Evolutionary conservation across 1,140 invertebrate genomes (phyloP).

Genomic region (Bicyclus anynana): DNA sequence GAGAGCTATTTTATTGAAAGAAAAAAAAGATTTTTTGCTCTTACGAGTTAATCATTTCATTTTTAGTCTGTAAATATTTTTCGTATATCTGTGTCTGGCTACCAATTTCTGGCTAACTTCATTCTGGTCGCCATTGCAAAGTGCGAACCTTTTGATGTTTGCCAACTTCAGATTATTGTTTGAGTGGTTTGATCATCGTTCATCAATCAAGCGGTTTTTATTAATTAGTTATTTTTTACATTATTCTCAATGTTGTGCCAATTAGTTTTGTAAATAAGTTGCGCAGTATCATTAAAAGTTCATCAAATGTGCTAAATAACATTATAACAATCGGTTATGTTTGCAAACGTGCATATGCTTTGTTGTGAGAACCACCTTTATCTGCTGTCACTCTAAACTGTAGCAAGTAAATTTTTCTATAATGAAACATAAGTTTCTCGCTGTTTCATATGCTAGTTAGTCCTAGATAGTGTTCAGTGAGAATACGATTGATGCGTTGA

Average conservation of each 20-base stretch:
- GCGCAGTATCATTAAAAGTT: slow-evolving; percentile 39
- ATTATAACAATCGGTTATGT: slow-evolving; percentile 49
- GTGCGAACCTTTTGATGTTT: slow-evolving; percentile 32
- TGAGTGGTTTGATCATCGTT: slow-evolving; percentile 73
- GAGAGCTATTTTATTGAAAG: too few species aligned
- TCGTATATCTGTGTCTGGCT: too few species aligned
- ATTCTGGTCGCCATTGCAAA: slow-evolving; percentile 53
- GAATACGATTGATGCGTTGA: slow-evolving; percentile 42
- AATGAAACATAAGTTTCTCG: slow-evolving; percentile 65
- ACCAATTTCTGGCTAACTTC: slow-evolving; percentile 5
- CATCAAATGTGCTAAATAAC: slow-evolving; percentile 40
- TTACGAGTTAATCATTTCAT: neutral
- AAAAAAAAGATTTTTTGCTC: too few species aligned
- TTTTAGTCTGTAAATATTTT: slow-evolving; percentile 3
- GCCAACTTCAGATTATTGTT: slow-evolving; percentile 73
- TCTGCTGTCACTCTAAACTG: slow-evolving; percentile 69
- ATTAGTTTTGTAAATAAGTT: slow-evolving; percentile 49
- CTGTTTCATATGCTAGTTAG: slow-evolving; percentile 43
- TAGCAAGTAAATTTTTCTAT: slow-evolving; percentile 66
- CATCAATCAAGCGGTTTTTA: slow-evolving; percentile 69
- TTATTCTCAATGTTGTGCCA: slow-evolving; percentile 62
- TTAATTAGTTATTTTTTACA: slow-evolving; percentile 59
- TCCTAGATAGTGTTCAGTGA: slow-evolving; percentile 30
- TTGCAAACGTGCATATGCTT: slow-evolving; percentile 74
- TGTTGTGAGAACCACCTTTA: slow-evolving; percentile 76